phyloP scores from a whole-genome alignment of 2,797 vertebrate species.

The Lagocephalus sceleratus region DNA sequence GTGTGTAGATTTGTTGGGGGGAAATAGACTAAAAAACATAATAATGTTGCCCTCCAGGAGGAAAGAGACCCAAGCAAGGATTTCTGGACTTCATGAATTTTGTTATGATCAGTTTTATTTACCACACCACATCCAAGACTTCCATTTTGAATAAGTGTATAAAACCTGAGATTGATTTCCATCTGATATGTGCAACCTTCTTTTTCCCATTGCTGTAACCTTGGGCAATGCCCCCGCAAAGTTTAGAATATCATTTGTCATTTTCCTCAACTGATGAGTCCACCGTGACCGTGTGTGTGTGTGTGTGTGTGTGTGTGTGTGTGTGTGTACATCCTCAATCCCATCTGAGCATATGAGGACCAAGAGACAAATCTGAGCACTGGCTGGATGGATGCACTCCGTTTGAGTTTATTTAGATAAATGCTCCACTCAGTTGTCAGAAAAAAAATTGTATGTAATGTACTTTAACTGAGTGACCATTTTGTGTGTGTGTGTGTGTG shows the following conservation, averaged over 20 bases:
- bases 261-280: constrained; percentile 36
- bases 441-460: constrained; percentile 26
- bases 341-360: constrained; percentile 20
- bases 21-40: constrained; percentile 33
- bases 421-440: neutral
- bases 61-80: constrained; percentile 59
- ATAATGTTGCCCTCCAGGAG: constrained; percentile 70
- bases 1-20: constrained; percentile 60
- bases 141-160: constrained; percentile 52
- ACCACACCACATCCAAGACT: constrained; percentile 35
- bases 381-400: constrained; percentile 38
- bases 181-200: constrained; percentile 35
- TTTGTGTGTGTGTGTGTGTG: constrained; percentile 30
- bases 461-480: constrained; percentile 35
- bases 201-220: constrained; percentile 9
- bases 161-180: constrained; percentile 60
- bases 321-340: constrained; percentile 25
- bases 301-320: constrained; percentile 1
- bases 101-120: constrained; percentile 75
- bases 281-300: neutral
- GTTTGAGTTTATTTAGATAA: constrained; percentile 30
- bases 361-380: constrained; percentile 44
- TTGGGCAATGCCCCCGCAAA: constrained; percentile 27
- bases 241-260: constrained; percentile 42
- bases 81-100: constrained; percentile 76